Conservation (phyloP, 2,888 invertebrate species). For the Drosophila picticornis region DNA sequence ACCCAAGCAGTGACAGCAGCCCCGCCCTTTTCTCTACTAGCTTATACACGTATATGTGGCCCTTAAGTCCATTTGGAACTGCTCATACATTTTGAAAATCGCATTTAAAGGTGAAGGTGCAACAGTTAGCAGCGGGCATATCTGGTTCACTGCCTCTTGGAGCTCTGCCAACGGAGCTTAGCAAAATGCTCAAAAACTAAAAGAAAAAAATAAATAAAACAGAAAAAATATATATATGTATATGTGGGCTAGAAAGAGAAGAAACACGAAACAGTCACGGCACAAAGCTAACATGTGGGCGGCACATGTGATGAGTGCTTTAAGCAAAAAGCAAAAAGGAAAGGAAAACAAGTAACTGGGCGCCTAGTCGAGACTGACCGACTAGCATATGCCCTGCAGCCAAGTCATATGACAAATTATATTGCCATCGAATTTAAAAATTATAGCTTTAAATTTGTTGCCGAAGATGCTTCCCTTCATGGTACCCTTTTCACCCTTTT, state of each 20-base stretch:
- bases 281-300: conserved; percentile 36
- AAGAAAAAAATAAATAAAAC: conserved; percentile 9
- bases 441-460: neutral
- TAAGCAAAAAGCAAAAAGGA: conserved; percentile 21
- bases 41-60: conserved; percentile 6
- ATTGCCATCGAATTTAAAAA: neutral
- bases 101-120: conserved; percentile 79
- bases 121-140: conserved; percentile 68
- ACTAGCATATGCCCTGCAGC: neutral
- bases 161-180: conserved; percentile 57
- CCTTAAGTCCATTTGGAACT: conserved; percentile 73
- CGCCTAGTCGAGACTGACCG: neutral
- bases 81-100: conserved; percentile 78
- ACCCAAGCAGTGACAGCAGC: conserved; percentile 58
- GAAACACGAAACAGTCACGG: conserved; percentile 12
- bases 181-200: conserved; percentile 54
- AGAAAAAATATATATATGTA: neutral
- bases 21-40: conserved; percentile 8
- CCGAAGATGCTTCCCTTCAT: neutral
- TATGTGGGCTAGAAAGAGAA: conserved; percentile 1
- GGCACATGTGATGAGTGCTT: conserved; percentile 29
- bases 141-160: conserved; percentile 62
- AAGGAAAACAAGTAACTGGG: neutral
- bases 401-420: neutral
- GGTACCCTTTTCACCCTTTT: neutral